Conservation (phyloP, 2,888 invertebrate genomes). For the Stenotaenia linearis region DNA sequence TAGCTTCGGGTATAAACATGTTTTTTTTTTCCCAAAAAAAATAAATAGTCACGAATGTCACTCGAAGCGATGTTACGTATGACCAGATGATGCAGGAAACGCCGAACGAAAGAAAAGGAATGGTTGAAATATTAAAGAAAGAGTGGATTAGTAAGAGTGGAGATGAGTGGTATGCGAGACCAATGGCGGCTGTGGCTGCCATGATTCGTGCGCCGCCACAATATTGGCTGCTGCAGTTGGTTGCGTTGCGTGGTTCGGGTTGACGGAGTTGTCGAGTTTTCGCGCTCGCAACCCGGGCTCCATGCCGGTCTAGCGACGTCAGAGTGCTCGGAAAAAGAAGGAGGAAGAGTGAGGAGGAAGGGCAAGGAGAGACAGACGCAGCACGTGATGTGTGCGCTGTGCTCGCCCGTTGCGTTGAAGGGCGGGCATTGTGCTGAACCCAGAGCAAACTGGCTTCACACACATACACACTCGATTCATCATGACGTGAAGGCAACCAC, state of each 20-base stretch:
- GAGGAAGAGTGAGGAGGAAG: conserved; percentile 11
- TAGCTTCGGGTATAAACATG: neutral
- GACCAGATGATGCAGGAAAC: neutral
- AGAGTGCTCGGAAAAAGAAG: neutral
- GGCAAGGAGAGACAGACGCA: neutral
- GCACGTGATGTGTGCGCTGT: conserved; percentile 24
- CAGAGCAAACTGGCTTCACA: conserved; percentile 14
- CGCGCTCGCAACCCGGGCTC: neutral
- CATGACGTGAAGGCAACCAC: conserved; percentile 27
- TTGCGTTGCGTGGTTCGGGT: neutral
- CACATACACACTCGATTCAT: conserved; percentile 19
- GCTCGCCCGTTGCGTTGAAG: conserved; percentile 21
- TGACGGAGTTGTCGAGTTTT: neutral
- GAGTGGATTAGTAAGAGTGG: neutral
- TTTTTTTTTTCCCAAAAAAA: too few relatives aligned
- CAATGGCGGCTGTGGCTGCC: conserved; percentile 21
- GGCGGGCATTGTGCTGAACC: conserved; percentile 13
- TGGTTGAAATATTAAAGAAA: neutral
- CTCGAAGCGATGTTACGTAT: neutral
- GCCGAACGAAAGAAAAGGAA: neutral
- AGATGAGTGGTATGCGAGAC: neutral
- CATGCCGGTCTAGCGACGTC: neutral
- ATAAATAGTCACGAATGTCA: neutral
- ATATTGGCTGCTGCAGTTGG: conserved; percentile 24
- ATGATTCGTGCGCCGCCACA: conserved; percentile 8